Evolutionary conservation across 2,797 vertebrate species (phyloP).

Genomic region (Oryzias dopingdopingensis): DNA sequence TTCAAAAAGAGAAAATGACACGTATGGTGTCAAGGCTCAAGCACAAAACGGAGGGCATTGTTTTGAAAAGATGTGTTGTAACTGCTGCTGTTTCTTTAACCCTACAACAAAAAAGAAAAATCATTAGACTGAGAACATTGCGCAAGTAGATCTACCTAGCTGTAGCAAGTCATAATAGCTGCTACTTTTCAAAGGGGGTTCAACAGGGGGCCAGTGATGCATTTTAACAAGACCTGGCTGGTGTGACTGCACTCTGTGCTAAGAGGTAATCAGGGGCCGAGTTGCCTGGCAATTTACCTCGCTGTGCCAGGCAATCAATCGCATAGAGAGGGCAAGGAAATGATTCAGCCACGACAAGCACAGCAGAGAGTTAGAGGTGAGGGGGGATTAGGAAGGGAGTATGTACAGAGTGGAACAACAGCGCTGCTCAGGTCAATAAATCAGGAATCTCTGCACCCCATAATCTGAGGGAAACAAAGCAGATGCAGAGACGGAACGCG

Average conservation of each 20-base stretch:
- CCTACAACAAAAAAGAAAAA: constrained; percentile 26
- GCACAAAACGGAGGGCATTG: constrained; percentile 29
- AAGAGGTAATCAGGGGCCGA: constrained; percentile 83
- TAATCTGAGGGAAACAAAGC: constrained; percentile 39
- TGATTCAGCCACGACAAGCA: constrained; percentile 74
- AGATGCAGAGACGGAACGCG: constrained; percentile 44
- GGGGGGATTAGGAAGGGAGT: constrained; percentile 60
- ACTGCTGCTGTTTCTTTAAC: constrained; percentile 13
- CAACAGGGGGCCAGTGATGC: constrained; percentile 70
- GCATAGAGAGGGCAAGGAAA: constrained; percentile 78
- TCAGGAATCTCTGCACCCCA: constrained; percentile 48
- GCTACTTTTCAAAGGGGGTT: constrained; percentile 66
- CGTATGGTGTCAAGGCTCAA: constrained; percentile 44
- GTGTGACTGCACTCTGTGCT: constrained; percentile 74
- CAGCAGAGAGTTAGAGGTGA: constrained; percentile 58
- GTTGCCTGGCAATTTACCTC: constrained; percentile 81
- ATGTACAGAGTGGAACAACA: constrained; percentile 59
- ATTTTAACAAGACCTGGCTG: constrained; percentile 77
- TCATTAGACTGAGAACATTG: constrained; percentile 43
- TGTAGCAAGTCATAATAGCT: constrained; percentile 71
- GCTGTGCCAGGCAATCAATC: constrained; percentile 79
- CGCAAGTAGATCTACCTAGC: constrained; percentile 58
- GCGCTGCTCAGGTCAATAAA: constrained; percentile 72
- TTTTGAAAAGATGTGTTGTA: constrained; percentile 26
- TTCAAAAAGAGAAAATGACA: constrained; percentile 39